Conservation (phyloP, 2,113 vertebrate genomes). For the Python bivittatus region DNA sequence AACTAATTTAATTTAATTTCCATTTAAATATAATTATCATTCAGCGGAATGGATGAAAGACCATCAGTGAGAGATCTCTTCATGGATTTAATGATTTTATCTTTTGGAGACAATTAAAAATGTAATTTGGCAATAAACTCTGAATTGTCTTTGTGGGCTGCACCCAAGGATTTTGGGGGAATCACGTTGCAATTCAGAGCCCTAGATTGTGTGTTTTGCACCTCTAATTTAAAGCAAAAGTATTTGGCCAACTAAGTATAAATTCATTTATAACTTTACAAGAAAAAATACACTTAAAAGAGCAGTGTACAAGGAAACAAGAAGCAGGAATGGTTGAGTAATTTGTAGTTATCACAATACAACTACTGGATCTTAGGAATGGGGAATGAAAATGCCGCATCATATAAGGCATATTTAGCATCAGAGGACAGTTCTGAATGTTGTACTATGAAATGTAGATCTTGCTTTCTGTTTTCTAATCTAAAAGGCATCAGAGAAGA, state of each 20-base stretch:
- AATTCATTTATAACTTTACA: neutral
- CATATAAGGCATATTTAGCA: conserved; percentile 35
- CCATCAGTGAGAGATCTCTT: neutral
- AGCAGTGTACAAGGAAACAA: neutral
- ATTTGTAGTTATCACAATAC: too few relatives aligned
- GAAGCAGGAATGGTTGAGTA: neutral
- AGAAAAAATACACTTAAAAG: neutral
- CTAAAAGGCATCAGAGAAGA: conserved; percentile 32
- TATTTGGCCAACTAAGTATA: neutral
- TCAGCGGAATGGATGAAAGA: neutral
- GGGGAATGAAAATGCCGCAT: neutral
- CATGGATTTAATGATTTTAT: neutral
- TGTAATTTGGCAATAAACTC: neutral
- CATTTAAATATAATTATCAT: neutral
- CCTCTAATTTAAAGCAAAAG: neutral
- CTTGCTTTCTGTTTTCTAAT: conserved; percentile 4
- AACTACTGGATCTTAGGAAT: neutral
- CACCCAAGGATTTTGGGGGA: neutral
- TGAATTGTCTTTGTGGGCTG: neutral
- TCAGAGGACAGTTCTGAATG: conserved; percentile 54
- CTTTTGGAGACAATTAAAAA: neutral
- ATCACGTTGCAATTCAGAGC: neutral
- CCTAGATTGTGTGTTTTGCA: neutral
- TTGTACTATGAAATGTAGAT: conserved; percentile 52
- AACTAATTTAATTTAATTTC: neutral